phyloP scores from a whole-genome alignment of 2,797 vertebrate species.

The Typhlichthys eigenmanni region DNA sequence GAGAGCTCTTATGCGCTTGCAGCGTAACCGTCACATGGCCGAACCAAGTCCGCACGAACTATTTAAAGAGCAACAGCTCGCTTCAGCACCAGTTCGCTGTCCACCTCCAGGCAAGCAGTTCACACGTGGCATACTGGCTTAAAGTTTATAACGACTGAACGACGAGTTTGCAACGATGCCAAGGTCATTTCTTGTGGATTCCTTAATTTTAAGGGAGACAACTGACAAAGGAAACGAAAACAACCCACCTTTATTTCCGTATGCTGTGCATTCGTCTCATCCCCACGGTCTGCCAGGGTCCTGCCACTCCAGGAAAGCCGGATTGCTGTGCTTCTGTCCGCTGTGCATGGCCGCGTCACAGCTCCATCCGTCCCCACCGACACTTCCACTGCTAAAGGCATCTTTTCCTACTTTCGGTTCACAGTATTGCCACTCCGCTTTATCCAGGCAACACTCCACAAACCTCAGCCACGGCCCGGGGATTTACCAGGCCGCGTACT shows the following conservation, averaged over 20 bases:
- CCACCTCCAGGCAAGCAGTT: constrained; percentile 77
- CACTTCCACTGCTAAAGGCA: constrained; percentile 91
- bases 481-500: constrained; percentile 91
- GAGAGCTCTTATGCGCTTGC: constrained; percentile 87
- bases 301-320: constrained; percentile 94
- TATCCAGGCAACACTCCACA: constrained; percentile 87
- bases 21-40: constrained; percentile 94
- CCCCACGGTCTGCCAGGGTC: constrained; percentile 88
- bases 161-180: constrained; percentile 81
- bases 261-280: constrained; percentile 90
- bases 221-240: constrained; percentile 85
- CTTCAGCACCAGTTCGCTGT: constrained; percentile 97
- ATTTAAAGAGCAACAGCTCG: constrained; percentile 85
- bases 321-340: constrained; percentile 94
- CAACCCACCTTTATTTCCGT: constrained; percentile 88
- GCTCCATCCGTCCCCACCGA: constrained; percentile 89
- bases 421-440: constrained; percentile 90
- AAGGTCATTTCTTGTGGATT: constrained; percentile 97
- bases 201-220: constrained; percentile 92
- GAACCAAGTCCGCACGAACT: constrained; percentile 74
- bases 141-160: constrained; percentile 45
- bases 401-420: constrained; percentile 91
- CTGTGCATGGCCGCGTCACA: constrained; percentile 93
- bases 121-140: constrained; percentile 38
- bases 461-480: constrained; percentile 85